Evolutionary conservation across 2,797 vertebrate genomes (phyloP), one percentile per base, ranked within the genome.

Genomic region (Acanthornis magna): DNA sequence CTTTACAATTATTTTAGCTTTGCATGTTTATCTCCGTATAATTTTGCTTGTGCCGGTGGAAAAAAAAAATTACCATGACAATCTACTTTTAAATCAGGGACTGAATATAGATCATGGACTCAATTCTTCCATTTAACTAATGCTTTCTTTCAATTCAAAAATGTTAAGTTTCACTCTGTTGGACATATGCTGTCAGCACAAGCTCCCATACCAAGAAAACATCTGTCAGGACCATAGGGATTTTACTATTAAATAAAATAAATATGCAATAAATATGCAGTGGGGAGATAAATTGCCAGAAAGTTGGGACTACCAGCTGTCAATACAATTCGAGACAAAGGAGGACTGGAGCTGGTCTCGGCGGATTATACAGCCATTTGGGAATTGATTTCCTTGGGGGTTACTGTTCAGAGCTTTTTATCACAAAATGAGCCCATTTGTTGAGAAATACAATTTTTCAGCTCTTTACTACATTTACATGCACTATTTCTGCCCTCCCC

Each of bases 181-280:
- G 48, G 89, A 57, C 87, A 73, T 81, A 68, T 40, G 68, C 91
- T 92, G 36, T 67, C 10, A 32, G 66, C 58, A 77, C 91, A 92
- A 85, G 40, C 67, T 86, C 51, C 88, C 1, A 7, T 47, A 70
- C 48, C 87, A 93, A 95, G 57, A 55, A 94, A 92, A 79, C 94
- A 96, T 96, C 97, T 97, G 97, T 79, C 96, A 93, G 75, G 93
- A 65, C 95, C 34, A 13, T 1, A 42, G 96, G 89, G 96, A 92
- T 81, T 97, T 95, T 70, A 70, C 55, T 65, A 81, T 97, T 95
- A n/a, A n/a, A n/a, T n/a, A n/a, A n/a, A n/a, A n/a, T n/a, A n/a
- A n/a, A n/a, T n/a, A n/a, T n/a, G n/a, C n/a, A 83, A 96, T 97
- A 97, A 97, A 97, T 91, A 97, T 90, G 87, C 94, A 82, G 78